These are phyloP conservation scores for Todiramphus saurophagus DNA, from an alignment of 2,113 vertebrate species.

Conservation along the genomic window DNA sequence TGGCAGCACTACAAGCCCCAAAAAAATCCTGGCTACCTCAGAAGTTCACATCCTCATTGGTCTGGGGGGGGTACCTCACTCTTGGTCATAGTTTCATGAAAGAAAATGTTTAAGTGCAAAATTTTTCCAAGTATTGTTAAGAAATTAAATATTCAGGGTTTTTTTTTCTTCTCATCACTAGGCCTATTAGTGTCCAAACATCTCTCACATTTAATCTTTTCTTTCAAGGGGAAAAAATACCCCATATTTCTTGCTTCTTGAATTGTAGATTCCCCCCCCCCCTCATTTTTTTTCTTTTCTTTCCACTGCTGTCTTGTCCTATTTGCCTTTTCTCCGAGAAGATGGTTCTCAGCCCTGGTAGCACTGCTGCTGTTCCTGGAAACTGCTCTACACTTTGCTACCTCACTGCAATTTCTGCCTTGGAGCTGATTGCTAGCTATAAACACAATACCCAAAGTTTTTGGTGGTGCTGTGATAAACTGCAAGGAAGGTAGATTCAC, in stretches of 20 bases:
- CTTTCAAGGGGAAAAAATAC: too few relatives aligned
- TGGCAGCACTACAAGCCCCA: slow-evolving; percentile 47
- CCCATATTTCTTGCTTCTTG: not conserved
- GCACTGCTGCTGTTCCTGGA: not conserved
- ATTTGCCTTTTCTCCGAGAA: not conserved
- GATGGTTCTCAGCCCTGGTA: not conserved
- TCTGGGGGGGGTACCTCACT: not conserved
- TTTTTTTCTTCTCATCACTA: too few relatives aligned
- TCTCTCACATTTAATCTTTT: not conserved
- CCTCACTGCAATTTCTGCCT: not conserved
- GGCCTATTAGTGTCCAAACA: rapidly evolving
- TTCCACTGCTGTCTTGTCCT: not conserved
- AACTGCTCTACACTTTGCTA: not conserved
- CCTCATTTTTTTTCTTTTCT: not conserved
- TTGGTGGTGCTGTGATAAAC: not conserved
- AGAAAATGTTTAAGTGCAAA: not conserved
- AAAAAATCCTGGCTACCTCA: slow-evolving; percentile 12
- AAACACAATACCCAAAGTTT: not conserved
- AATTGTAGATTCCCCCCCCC: not conserved
- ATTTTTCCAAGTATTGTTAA: not conserved
- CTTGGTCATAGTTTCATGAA: not conserved
- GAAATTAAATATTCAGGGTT: not conserved
- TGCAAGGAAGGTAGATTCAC: not conserved
- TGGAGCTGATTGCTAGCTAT: rapidly evolving
- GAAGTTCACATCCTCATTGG: not conserved